A percentile compares a stretch with the other conserved stretches of the same genome.
phyloP scores from a whole-genome alignment of 2,113 vertebrate genomes.

The Amphiprion percula region DNA sequence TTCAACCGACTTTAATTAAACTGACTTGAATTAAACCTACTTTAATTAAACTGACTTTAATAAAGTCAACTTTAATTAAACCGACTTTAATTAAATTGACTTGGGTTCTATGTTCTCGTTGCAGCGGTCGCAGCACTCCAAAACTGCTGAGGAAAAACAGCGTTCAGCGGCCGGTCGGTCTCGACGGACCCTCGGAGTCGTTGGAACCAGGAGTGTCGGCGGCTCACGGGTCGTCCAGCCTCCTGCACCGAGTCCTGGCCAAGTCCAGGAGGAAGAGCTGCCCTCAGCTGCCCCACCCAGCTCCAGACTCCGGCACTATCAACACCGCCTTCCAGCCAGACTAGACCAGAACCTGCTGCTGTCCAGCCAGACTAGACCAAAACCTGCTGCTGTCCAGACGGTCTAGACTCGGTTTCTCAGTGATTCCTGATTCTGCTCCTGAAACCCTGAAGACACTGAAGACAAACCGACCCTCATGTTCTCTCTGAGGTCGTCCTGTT shows the following conservation, averaged over 20 bases:
- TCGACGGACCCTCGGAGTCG: fast-evolving
- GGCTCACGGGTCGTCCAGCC: slow-evolving; percentile 76
- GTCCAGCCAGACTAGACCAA: too few relatives aligned
- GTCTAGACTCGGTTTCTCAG: too few relatives aligned
- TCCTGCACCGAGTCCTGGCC: slow-evolving; percentile 89
- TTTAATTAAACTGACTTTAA: too few relatives aligned
- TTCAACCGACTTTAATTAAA: background rate
- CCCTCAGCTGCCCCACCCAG: slow-evolving; percentile 75
- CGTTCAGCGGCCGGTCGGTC: background rate
- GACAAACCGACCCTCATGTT: too few relatives aligned
- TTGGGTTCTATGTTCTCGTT: background rate
- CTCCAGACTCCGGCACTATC: background rate
- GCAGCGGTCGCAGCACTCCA: slow-evolving; percentile 37
- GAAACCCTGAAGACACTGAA: too few relatives aligned
- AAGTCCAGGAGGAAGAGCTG: slow-evolving; percentile 88
- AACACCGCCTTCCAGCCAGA: slow-evolving; percentile 5
- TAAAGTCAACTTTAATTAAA: background rate
- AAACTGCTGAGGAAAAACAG: slow-evolving; percentile 53
- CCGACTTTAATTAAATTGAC: background rate
- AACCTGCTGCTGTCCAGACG: too few relatives aligned
- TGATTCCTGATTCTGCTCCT: too few relatives aligned
- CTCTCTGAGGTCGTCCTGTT: too few relatives aligned
- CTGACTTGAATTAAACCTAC: too few relatives aligned
- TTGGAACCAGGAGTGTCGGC: background rate
- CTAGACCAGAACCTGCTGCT: background rate